Conservation (phyloP, 2,888 invertebrate species). For the Ommatoiulus sabulosus region DNA sequence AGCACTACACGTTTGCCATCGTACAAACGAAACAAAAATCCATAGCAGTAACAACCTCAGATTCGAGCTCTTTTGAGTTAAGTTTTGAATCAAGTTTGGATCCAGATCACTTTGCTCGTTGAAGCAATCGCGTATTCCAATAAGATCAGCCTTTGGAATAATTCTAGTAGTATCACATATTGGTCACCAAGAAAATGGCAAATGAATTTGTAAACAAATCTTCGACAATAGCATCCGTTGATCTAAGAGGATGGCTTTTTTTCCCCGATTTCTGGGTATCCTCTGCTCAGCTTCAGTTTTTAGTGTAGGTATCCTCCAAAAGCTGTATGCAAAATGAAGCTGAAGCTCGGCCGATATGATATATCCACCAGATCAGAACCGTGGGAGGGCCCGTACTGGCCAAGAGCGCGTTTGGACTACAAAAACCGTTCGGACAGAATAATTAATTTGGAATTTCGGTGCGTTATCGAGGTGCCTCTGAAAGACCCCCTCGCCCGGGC, state of each 20-base stretch:
- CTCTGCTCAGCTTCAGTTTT: neutral
- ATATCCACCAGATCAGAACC: neutral
- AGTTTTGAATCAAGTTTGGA: too few relatives aligned
- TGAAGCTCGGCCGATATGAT: neutral
- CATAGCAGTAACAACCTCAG: too few relatives aligned
- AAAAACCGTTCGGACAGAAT: slow-evolving; percentile 5
- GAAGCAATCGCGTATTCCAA: too few relatives aligned
- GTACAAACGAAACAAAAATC: too few relatives aligned
- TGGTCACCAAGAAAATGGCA: neutral
- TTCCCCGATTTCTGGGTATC: neutral
- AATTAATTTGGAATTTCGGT: neutral
- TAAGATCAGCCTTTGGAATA: too few relatives aligned
- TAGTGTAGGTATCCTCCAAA: neutral
- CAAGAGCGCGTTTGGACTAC: neutral
- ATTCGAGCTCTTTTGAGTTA: too few relatives aligned
- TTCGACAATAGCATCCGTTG: neutral
- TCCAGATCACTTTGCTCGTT: too few relatives aligned
- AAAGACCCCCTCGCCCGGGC: neutral
- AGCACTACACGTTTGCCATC: too few relatives aligned
- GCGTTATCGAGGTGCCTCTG: slow-evolving; percentile 29
- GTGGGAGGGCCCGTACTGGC: neutral
- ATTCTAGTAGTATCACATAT: neutral
- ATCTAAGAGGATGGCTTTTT: neutral
- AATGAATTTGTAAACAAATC: neutral
- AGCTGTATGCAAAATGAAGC: neutral